Evolutionary conservation across 2,113 vertebrate genomes (phyloP), one percentile per base, ranked within the genome.

Genomic region (Hepsetus odoe): DNA sequence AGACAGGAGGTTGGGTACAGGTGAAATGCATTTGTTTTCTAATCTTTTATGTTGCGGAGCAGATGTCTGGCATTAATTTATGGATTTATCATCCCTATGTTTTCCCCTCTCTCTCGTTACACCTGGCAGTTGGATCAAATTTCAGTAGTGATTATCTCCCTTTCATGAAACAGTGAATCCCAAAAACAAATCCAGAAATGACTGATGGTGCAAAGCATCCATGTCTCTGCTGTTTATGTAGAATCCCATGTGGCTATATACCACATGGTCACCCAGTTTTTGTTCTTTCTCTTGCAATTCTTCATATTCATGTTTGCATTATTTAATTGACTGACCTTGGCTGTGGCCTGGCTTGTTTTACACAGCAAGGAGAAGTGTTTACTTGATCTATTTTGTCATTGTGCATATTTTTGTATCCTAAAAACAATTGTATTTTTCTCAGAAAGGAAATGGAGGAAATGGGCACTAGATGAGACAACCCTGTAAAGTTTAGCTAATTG

Each of bases 31-130:
- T 90, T 77, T 86, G 85, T 89, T 92, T 86, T 91, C 92, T 96
- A 94, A 96, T 96, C 95, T 94, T 96, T 95, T 94, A 91, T 95
- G 85, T 92, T 94, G 91, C 93, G 80, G 89, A 97, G 94, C 96
- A 98, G 96, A 96, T 98, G 97, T 97, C 95, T 94, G 93, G 94
- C 93, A 95, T 98, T 96, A 94, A 98, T 97, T 96, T 98, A 96
- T 97, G 95, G 96, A 96, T 96, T 95, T 95, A 95, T 93, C 93
- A 93, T 94, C 92, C 90, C 91, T 91, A 90, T 91, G 93, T 94
- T 90, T 92, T 92, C 92, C 40, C 68, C 56, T 82, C 61, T 61
- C 85, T 93, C 94, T 95, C 93, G 94, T 95, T 95, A 96, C 95
- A 97, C 96, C 94, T 96, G 95, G 95, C 94, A 95, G 92, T 92